Conservation (phyloP, 2,797 vertebrate genomes). For the Spea hammondii region DNA sequence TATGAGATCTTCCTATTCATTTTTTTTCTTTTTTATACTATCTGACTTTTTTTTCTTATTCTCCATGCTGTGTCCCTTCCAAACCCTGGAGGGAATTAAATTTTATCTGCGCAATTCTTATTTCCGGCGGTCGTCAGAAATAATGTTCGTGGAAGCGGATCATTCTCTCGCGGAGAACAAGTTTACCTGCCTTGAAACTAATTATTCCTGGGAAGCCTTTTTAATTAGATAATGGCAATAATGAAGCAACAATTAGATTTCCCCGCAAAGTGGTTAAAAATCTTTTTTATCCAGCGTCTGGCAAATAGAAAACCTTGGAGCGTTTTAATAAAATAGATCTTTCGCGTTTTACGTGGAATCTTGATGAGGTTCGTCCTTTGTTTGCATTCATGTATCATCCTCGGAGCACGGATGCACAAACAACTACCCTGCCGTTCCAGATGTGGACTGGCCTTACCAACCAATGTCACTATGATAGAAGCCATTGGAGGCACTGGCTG, state of each 20-base stretch:
- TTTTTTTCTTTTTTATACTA: constrained; percentile 4
- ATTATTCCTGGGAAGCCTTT: constrained; percentile 50
- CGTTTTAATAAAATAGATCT: constrained; percentile 20
- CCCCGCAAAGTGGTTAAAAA: constrained; percentile 33
- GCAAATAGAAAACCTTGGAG: constrained; percentile 39
- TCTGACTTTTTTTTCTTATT: constrained; percentile 1
- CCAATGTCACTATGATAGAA: no score
- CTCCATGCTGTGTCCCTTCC: constrained; percentile 12
- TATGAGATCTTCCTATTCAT: neutral
- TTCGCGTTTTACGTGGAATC: neutral
- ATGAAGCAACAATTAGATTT: constrained; percentile 49
- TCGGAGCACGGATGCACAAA: neutral
- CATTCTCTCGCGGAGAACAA: constrained; percentile 34
- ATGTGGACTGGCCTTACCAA: no score
- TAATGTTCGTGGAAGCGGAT: constrained; percentile 45
- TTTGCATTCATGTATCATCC: neutral
- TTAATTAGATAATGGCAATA: constrained; percentile 53
- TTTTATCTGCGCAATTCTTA: constrained; percentile 43
- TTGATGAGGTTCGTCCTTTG: neutral
- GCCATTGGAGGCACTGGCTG: no score
- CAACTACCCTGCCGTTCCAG: no score
- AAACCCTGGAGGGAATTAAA: constrained; percentile 21
- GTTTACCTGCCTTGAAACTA: constrained; percentile 52
- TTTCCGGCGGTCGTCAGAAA: constrained; percentile 46
- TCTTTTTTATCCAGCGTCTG: constrained; percentile 33